A percentile compares a stretch with the other conserved stretches of the same genome.
Evolutionary conservation across 2,797 vertebrate genomes (phyloP).

Genomic region (Lerista edwardsae): DNA sequence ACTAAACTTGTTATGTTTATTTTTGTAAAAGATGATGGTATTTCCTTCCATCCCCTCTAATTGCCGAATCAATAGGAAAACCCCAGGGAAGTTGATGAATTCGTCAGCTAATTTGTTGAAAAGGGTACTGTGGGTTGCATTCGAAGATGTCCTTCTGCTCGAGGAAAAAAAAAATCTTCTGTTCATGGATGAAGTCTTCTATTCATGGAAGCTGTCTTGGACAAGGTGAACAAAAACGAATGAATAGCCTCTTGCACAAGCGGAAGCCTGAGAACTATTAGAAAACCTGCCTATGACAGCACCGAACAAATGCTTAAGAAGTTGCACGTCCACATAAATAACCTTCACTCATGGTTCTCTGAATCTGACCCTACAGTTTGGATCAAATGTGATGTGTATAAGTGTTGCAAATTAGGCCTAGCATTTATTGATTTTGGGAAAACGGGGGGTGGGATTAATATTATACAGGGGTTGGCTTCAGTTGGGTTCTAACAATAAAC

Average conservation of each 20-base stretch:
- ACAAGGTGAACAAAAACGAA: background rate
- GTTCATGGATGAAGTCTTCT: background rate
- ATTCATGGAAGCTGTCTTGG: background rate
- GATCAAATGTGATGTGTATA: too few relatives aligned
- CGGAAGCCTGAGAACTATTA: background rate
- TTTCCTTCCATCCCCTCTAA: background rate
- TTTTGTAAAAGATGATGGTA: background rate
- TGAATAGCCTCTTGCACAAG: background rate
- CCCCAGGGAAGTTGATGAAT: background rate
- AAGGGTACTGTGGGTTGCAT: background rate
- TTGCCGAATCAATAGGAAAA: background rate
- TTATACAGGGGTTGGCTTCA: too few relatives aligned
- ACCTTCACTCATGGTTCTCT: too few relatives aligned
- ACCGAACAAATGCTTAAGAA: too few relatives aligned
- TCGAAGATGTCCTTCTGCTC: background rate
- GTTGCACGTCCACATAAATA: too few relatives aligned
- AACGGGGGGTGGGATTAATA: too few relatives aligned
- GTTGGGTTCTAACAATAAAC: too few relatives aligned
- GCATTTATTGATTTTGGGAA: too few relatives aligned
- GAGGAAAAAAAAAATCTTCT: background rate
- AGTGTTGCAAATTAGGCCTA: too few relatives aligned
- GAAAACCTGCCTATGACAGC: too few relatives aligned
- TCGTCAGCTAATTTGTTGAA: background rate
- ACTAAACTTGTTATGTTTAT: conserved; percentile 29
- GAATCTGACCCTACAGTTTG: too few relatives aligned